A percentile compares a stretch with the other conserved stretches of the same genome.
Conservation (phyloP, 2,888 invertebrate genomes). For the Tridacna crocea region DNA sequence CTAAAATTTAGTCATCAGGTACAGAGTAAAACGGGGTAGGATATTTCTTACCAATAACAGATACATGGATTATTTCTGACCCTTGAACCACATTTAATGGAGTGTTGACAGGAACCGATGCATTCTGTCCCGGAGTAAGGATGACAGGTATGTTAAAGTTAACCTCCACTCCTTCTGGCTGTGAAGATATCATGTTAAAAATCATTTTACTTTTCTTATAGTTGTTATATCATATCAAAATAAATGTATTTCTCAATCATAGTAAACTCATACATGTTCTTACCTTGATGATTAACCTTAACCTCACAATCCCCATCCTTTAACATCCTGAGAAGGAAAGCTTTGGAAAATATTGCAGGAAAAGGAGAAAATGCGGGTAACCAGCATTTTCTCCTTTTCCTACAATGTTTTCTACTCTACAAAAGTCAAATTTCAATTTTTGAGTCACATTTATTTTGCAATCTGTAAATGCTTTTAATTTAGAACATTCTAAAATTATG, state of each 20-base stretch:
- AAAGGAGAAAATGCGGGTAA: no score
- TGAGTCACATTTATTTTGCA: no score
- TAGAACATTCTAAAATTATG: no score
- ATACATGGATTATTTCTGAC: slow-evolving; percentile 22
- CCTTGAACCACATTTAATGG: slow-evolving; percentile 86
- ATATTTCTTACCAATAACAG: slow-evolving; percentile 9
- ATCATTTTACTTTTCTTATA: background rate
- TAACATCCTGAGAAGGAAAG: no score
- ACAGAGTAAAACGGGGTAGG: no score
- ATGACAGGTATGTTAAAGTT: slow-evolving; percentile 70
- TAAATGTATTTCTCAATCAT: slow-evolving; percentile 25
- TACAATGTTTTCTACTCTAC: no score
- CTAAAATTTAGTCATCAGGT: no score
- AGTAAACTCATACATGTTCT: background rate
- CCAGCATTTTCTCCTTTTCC: no score
- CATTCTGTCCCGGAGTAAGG: slow-evolving; percentile 46
- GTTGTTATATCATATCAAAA: background rate
- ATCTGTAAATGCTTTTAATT: no score
- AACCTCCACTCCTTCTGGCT: slow-evolving; percentile 72
- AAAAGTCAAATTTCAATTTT: no score
- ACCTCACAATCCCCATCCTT: background rate
- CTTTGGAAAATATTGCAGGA: no score
- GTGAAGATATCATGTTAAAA: background rate
- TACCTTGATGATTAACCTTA: background rate
- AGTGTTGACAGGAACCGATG: slow-evolving; percentile 89